These are phyloP conservation scores for Hylaeus volcanicus DNA, from an alignment of 1,140 invertebrate genomes.

Conservation along the genomic window DNA sequence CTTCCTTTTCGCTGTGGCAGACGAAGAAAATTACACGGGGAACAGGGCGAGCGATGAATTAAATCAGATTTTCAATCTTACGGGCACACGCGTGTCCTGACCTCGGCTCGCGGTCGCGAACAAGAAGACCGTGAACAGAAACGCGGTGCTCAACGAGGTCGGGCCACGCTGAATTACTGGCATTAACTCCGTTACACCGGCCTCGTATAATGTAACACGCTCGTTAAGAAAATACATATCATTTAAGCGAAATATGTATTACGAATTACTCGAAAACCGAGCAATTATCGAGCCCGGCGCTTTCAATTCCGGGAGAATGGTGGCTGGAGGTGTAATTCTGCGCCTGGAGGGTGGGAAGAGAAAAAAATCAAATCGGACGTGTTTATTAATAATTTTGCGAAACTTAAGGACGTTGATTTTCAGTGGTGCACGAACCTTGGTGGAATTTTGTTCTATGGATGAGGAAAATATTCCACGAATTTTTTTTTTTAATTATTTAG, in stretches of 20 bases:
- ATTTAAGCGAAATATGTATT: slow-evolving; percentile 37
- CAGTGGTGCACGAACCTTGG: no score
- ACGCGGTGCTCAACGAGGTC: slow-evolving; percentile 17
- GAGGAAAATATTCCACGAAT: no score
- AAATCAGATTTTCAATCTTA: slow-evolving; percentile 77
- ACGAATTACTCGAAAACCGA: slow-evolving; percentile 37
- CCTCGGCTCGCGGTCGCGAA: slow-evolving; percentile 67
- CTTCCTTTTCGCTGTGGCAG: not conserved
- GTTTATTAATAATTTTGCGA: not conserved
- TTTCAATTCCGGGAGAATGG: not conserved
- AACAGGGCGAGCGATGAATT: slow-evolving; percentile 51
- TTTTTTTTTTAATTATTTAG: no score
- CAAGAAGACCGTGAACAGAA: slow-evolving; percentile 32
- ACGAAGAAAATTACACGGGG: not conserved
- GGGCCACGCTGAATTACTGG: not conserved
- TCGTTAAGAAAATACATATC: slow-evolving; percentile 47
- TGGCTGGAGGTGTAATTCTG: slow-evolving; percentile 15
- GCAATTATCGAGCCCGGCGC: slow-evolving; percentile 25
- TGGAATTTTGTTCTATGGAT: no score
- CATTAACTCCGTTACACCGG: slow-evolving; percentile 32
- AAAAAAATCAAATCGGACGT: not conserved
- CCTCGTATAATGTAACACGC: slow-evolving; percentile 41
- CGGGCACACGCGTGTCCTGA: slow-evolving; percentile 60
- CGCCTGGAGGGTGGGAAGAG: no score
- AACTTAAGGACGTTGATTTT: no score